Conservation (phyloP, 2,797 vertebrate genomes). For the Notolabrus celidotus region DNA sequence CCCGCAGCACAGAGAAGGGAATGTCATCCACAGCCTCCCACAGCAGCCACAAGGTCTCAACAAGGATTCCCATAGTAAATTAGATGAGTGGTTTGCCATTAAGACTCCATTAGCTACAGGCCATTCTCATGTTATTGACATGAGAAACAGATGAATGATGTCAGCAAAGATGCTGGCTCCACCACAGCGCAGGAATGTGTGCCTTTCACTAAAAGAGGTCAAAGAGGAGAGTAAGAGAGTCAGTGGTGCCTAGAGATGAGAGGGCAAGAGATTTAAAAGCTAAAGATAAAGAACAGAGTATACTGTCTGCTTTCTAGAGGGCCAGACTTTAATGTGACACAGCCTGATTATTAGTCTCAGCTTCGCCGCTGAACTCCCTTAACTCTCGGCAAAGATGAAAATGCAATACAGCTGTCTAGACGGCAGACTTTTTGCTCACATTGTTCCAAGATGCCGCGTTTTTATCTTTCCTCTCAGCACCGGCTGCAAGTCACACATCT, state of each 20-base stretch:
- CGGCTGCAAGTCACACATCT: slow-evolving; percentile 75
- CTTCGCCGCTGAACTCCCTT: slow-evolving; percentile 30
- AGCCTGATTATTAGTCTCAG: slow-evolving; percentile 15
- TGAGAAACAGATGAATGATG: slow-evolving; percentile 54
- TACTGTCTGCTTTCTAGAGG: not conserved
- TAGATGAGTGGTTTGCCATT: slow-evolving; percentile 70
- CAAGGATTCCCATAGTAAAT: slow-evolving; percentile 73
- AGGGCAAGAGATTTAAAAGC: slow-evolving; percentile 2
- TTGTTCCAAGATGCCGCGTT: slow-evolving; percentile 50
- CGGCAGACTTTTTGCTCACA: slow-evolving; percentile 48
- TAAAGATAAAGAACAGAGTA: slow-evolving; percentile 1
- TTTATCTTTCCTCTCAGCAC: slow-evolving; percentile 43
- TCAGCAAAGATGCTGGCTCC: slow-evolving; percentile 41
- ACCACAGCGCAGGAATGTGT: slow-evolving; percentile 36
- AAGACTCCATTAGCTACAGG: slow-evolving; percentile 72
- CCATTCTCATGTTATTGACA: slow-evolving; percentile 53
- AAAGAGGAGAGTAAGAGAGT: slow-evolving; percentile 29
- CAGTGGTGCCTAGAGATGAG: not conserved
- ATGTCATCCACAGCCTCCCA: slow-evolving; percentile 26
- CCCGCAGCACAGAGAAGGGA: slow-evolving; percentile 42
- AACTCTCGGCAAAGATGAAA: slow-evolving; percentile 51
- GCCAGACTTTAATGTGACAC: not conserved
- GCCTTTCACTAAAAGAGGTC: slow-evolving; percentile 26
- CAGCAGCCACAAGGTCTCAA: slow-evolving; percentile 46
- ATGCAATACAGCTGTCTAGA: slow-evolving; percentile 67